Evolutionary conservation across 37 sponge, comb jelly and placozoan genomes (phyloP).

Genomic region (Halisarca cf. caerulea): DNA sequence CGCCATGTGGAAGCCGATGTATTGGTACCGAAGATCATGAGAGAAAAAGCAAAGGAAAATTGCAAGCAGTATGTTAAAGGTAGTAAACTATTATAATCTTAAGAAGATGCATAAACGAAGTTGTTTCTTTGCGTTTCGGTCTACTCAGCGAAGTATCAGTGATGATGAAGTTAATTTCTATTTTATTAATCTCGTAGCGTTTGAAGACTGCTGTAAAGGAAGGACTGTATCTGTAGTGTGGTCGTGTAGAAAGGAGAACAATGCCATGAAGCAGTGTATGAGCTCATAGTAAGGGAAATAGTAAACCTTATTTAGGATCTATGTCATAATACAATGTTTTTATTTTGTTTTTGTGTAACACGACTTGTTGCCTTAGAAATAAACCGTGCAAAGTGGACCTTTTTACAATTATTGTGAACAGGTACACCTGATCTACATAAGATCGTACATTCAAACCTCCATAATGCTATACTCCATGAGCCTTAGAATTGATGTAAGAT

Average conservation of each 20-base stretch:
- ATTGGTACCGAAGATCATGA: constrained; percentile 78
- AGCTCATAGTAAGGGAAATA: constrained; percentile 51
- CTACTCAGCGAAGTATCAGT: background rate
- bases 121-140: background rate
- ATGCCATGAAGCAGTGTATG: constrained; percentile 66
- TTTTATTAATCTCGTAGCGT: constrained; percentile 29
- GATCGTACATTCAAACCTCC: too few species aligned
- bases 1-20: constrained; percentile 85
- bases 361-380: too few species aligned
- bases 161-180: background rate
- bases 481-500: too few species aligned
- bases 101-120: background rate
- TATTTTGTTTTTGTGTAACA: too few species aligned
- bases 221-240: constrained; percentile 74
- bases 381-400: too few species aligned
- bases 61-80: constrained; percentile 79
- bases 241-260: constrained; percentile 62
- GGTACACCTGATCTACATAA: too few species aligned
- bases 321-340: too few species aligned
- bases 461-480: too few species aligned
- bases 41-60: constrained; percentile 52
- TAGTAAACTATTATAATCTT: too few species aligned
- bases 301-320: too few species aligned
- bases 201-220: constrained; percentile 80
- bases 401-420: too few species aligned